These are phyloP conservation scores for Nephrotoma flavescens DNA, from an alignment of 2,888 invertebrate species.

Conservation along the genomic window DNA sequence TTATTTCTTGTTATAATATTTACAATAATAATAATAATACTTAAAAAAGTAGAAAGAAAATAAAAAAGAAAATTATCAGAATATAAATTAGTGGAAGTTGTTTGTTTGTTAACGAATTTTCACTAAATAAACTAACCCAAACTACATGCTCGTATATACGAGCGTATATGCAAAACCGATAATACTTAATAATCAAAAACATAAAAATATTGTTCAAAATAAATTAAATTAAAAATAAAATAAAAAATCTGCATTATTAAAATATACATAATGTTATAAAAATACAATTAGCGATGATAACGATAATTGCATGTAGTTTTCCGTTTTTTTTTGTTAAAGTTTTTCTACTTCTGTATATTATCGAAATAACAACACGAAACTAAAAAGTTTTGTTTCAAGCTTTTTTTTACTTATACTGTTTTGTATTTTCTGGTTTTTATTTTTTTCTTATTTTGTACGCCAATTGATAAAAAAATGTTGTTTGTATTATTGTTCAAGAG, in stretches of 20 bases:
- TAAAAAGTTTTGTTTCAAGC: background rate
- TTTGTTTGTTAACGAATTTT: background rate
- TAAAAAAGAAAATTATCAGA: background rate
- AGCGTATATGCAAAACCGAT: background rate
- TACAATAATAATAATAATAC: background rate
- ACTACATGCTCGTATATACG: background rate
- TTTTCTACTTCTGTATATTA: background rate
- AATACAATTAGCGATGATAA: background rate
- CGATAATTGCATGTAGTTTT: background rate
- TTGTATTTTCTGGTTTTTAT: background rate
- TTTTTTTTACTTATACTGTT: background rate
- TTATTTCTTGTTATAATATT: background rate
- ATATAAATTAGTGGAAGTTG: background rate
- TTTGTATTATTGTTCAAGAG: background rate
- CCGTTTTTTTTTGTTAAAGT: background rate
- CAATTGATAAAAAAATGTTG: background rate
- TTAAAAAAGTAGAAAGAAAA: background rate
- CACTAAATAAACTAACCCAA: background rate
- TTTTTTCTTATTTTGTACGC: background rate
- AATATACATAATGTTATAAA: background rate
- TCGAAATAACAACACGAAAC: background rate
- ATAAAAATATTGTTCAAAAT: background rate
- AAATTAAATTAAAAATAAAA: background rate
- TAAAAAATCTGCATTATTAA: background rate
- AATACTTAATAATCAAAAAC: background rate